phyloP scores from a whole-genome alignment of 1,140 invertebrate species.

The Drosophila miranda region DNA sequence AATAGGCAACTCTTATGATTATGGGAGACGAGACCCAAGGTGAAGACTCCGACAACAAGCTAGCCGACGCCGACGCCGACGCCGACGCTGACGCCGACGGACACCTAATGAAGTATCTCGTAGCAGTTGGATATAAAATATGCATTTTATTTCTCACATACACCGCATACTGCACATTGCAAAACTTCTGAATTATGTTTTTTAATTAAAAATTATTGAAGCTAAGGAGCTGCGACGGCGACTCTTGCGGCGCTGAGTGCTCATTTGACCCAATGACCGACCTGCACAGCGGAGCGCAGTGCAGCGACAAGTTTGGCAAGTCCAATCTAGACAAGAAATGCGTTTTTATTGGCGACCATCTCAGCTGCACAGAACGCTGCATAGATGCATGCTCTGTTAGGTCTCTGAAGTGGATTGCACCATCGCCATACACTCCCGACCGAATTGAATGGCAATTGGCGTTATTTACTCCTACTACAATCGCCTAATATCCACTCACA shows the following conservation, averaged over 20 bases:
- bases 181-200: constrained; percentile 57
- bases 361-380: constrained; percentile 39
- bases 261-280: constrained; percentile 61
- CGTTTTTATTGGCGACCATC: constrained; percentile 61
- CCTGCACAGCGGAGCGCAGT: neutral
- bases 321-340: constrained; percentile 45
- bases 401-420: too few relatives aligned
- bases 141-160: constrained; percentile 52
- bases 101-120: too few relatives aligned
- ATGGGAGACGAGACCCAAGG: too few relatives aligned
- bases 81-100: too few relatives aligned
- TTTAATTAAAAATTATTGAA: constrained; percentile 66
- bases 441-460: neutral
- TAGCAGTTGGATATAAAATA: constrained; percentile 33
- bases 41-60: too few relatives aligned
- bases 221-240: constrained; percentile 9
- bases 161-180: constrained; percentile 25
- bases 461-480: too few relatives aligned
- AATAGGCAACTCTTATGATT: too few relatives aligned
- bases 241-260: constrained; percentile 23
- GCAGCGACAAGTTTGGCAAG: constrained; percentile 59
- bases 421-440: neutral
- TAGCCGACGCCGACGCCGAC: too few relatives aligned
- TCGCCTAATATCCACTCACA: neutral
- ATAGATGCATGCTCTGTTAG: too few relatives aligned